These are phyloP conservation scores for Mastomys coucha DNA, from an alignment of 2,113 vertebrate genomes.

Conservation along the genomic window DNA sequence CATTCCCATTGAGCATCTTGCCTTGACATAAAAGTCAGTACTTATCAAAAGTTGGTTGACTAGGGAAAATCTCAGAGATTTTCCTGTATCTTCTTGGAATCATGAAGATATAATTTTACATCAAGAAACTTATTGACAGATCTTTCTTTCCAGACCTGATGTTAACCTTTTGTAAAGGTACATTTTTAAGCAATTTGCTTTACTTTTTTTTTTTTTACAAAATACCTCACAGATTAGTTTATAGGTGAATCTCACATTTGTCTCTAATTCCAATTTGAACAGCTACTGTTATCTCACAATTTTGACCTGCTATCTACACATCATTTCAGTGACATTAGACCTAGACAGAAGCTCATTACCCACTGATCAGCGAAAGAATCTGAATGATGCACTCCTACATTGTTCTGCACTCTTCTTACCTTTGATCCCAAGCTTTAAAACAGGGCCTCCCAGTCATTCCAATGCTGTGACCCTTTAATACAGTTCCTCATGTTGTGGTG, in stretches of 20 bases:
- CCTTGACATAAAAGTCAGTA: neutral
- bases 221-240: neutral
- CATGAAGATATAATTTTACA: neutral
- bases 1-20: fast-evolving
- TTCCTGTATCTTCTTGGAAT: neutral
- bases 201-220: neutral
- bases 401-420: neutral
- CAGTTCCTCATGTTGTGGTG: neutral
- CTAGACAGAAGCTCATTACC: neutral
- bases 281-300: neutral
- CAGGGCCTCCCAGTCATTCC: neutral
- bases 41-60: neutral
- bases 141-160: neutral
- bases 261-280: neutral
- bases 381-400: neutral
- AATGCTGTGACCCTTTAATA: neutral
- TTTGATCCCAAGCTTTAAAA: neutral
- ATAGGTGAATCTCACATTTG: neutral
- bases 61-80: neutral
- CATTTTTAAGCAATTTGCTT: neutral
- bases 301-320: neutral
- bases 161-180: neutral
- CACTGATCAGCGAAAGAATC: neutral
- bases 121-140: neutral
- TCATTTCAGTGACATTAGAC: neutral